Conservation (phyloP, 2,113 vertebrate genomes). For the Zeus faber region DNA sequence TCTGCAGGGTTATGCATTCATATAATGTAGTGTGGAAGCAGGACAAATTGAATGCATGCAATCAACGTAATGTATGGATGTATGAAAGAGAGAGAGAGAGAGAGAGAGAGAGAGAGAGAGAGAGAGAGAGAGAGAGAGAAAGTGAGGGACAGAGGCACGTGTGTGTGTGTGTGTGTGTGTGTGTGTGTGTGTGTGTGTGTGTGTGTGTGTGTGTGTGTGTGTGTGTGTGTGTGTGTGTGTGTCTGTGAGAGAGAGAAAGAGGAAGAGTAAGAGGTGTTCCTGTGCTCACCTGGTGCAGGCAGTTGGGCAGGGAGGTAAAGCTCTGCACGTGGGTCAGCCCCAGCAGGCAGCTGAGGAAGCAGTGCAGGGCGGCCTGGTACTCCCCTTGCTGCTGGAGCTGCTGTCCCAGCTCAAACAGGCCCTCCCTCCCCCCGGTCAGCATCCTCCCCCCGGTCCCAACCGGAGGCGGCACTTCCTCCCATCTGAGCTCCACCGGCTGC, state of each 20-base stretch:
- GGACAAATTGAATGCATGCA: not conserved
- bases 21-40: too few relatives aligned
- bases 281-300: slow-evolving; percentile 78
- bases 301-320: slow-evolving; percentile 79
- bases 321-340: slow-evolving; percentile 79
- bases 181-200: not conserved
- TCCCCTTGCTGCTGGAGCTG: slow-evolving; percentile 81
- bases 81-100: slow-evolving; percentile 1
- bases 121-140: slow-evolving; percentile 1
- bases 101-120: not conserved
- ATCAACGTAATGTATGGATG: not conserved
- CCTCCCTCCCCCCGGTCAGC: slow-evolving; percentile 78
- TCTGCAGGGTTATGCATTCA: not conserved
- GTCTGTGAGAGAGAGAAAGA: not conserved
- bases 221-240: not conserved
- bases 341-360: slow-evolving; percentile 79
- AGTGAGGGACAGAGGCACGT: not conserved
- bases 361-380: slow-evolving; percentile 77
- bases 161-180: not conserved
- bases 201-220: slow-evolving; percentile 2
- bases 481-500: slow-evolving; percentile 59
- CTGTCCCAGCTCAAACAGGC: slow-evolving; percentile 80
- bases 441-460: slow-evolving; percentile 74
- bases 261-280: slow-evolving; percentile 4
- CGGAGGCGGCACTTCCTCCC: slow-evolving; percentile 60